Evolutionary conservation across 2,888 invertebrate genomes (phyloP).

Genomic region (Zygaena filipendulae): DNA sequence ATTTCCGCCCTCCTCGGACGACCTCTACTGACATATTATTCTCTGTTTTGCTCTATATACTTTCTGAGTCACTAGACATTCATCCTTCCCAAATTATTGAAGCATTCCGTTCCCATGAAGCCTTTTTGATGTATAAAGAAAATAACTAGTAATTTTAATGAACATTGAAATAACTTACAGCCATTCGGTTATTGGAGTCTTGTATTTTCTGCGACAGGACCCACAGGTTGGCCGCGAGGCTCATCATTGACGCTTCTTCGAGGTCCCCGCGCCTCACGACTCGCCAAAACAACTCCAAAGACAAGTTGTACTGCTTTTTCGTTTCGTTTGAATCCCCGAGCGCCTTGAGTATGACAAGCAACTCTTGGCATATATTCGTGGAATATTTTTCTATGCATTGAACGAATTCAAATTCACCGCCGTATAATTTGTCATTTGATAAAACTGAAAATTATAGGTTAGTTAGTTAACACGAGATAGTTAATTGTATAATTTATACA

Average conservation of each 20-base stretch:
- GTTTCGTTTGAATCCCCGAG: conserved; percentile 74
- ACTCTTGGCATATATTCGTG: conserved; percentile 79
- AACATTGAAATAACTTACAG: too few species aligned
- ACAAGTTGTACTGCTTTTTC: conserved; percentile 76
- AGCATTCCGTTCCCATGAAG: too few species aligned
- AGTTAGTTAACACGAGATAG: too few species aligned
- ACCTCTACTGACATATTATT: too few species aligned
- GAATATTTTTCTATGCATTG: conserved; percentile 82
- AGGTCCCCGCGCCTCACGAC: conserved; percentile 75
- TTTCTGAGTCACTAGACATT: too few species aligned
- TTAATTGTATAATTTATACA: too few species aligned
- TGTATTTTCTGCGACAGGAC: conserved; percentile 75
- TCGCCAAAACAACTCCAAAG: conserved; percentile 78
- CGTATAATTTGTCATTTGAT: conserved; percentile 93
- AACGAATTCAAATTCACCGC: conserved; percentile 88
- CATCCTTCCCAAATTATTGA: too few species aligned
- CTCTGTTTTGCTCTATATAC: too few species aligned
- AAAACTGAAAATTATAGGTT: conserved; percentile 73
- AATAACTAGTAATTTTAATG: too few species aligned
- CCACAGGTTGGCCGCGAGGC: conserved; percentile 85
- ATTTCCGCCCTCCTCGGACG: too few species aligned
- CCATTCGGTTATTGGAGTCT: conserved; percentile 37
- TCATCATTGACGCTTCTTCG: conserved; percentile 67
- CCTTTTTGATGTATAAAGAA: too few species aligned
- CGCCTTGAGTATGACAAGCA: conserved; percentile 75